A percentile compares a stretch with the other conserved stretches of the same genome.
Conservation (phyloP, 2,797 vertebrate genomes). For the Chelon labrosus region DNA sequence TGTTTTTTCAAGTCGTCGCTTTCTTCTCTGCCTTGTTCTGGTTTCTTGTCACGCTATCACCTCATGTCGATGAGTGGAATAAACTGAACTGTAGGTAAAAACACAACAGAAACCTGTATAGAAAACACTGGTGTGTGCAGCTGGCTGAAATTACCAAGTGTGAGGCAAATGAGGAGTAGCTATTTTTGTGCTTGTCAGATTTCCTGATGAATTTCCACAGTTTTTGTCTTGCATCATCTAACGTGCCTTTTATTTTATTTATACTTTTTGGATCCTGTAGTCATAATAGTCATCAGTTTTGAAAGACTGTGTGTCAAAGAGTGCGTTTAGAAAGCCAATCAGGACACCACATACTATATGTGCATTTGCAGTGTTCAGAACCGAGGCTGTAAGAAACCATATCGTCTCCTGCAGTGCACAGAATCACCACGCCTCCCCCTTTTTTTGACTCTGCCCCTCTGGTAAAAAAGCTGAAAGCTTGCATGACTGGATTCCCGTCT, state of each 20-base stretch:
- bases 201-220: neutral
- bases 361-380: slow-evolving; percentile 2
- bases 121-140: neutral
- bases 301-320: neutral
- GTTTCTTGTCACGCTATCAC: neutral
- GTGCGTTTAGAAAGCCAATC: neutral
- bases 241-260: neutral
- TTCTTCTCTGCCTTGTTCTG: neutral
- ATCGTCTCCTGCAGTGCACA: slow-evolving; percentile 19
- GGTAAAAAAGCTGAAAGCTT: slow-evolving; percentile 64
- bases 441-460: slow-evolving; percentile 38
- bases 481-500: slow-evolving; percentile 77
- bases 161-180: no score
- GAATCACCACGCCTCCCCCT: slow-evolving; percentile 38
- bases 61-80: neutral
- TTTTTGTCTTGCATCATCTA: neutral
- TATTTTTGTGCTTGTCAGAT: neutral
- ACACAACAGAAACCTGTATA: neutral
- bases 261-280: neutral
- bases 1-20: no score
- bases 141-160: no score
- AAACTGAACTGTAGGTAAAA: neutral
- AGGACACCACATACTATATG: neutral
- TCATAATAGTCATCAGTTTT: neutral
- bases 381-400: neutral